Conservation (phyloP, 2,888 invertebrate species). For the Athalia rosae region DNA sequence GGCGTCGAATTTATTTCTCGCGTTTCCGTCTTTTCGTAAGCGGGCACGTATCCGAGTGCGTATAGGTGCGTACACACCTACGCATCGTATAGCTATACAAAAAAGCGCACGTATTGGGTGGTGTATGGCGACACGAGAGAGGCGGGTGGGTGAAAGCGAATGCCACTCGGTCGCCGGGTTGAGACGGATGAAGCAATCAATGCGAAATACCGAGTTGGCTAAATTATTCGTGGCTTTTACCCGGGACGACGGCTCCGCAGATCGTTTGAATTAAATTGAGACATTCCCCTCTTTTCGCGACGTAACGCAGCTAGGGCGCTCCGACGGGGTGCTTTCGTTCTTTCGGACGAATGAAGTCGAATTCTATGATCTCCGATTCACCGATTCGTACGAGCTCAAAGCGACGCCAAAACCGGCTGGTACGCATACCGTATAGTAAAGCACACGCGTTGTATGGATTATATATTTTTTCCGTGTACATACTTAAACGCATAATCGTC, state of each 20-base stretch:
- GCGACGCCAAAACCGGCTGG: neutral
- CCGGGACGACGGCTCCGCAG: conserved; percentile 54
- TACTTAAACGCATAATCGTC: neutral
- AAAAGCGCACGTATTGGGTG: neutral
- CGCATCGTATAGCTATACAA: neutral
- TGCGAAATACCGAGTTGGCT: conserved; percentile 56
- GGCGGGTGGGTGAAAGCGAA: conserved; percentile 41
- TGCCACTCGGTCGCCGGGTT: conserved; percentile 44
- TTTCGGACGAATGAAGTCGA: conserved; percentile 15
- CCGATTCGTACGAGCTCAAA: neutral
- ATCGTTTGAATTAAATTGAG: conserved; percentile 57
- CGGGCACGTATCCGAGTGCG: too few species aligned
- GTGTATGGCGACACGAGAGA: conserved; percentile 23
- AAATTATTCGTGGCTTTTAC: conserved; percentile 58
- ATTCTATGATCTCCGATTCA: conserved; percentile 23
- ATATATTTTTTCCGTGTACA: neutral
- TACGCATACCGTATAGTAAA: too few species aligned
- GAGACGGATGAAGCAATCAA: conserved; percentile 56
- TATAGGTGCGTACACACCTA: neutral
- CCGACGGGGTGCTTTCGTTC: neutral
- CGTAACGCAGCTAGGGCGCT: neutral
- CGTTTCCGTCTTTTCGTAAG: conserved; percentile 29
- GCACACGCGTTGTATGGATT: too few species aligned
- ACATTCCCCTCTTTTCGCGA: conserved; percentile 46
- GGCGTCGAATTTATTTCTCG: conserved; percentile 30